phyloP scores from a whole-genome alignment of 2,888 invertebrate species.

The Lysandra coridon region DNA sequence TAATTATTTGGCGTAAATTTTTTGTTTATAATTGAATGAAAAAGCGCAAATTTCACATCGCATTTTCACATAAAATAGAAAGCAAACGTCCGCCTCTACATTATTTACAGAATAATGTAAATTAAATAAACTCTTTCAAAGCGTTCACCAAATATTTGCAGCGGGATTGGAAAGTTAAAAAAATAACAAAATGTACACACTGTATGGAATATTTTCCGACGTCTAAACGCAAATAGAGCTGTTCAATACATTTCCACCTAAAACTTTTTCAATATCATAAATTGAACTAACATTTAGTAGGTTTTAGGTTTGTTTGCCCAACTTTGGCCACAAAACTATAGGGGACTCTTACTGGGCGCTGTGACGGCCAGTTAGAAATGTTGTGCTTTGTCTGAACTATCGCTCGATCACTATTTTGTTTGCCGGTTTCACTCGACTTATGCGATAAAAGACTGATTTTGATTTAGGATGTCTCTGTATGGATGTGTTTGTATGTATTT shows the following conservation, averaged over 20 bases:
- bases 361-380: neutral
- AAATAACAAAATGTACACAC: constrained; percentile 25
- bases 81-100: neutral
- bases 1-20: neutral
- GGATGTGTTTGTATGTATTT: too few species aligned
- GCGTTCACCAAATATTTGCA: constrained; percentile 7
- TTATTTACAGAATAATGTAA: constrained; percentile 29
- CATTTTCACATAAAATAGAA: neutral
- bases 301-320: constrained; percentile 27
- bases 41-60: neutral
- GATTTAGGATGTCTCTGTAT: too few species aligned
- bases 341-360: neutral
- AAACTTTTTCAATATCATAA: constrained; percentile 31
- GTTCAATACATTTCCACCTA: constrained; percentile 26
- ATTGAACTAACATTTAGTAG: constrained; percentile 27
- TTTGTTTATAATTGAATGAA: neutral
- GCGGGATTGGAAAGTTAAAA: constrained; percentile 10
- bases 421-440: too few species aligned
- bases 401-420: too few species aligned
- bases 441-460: too few species aligned
- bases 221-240: constrained; percentile 8
- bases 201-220: neutral
- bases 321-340: constrained; percentile 11
- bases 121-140: constrained; percentile 34
- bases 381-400: neutral